Evolutionary conservation across 2,888 invertebrate species (phyloP).

Genomic region (Drosophila borborema): DNA sequence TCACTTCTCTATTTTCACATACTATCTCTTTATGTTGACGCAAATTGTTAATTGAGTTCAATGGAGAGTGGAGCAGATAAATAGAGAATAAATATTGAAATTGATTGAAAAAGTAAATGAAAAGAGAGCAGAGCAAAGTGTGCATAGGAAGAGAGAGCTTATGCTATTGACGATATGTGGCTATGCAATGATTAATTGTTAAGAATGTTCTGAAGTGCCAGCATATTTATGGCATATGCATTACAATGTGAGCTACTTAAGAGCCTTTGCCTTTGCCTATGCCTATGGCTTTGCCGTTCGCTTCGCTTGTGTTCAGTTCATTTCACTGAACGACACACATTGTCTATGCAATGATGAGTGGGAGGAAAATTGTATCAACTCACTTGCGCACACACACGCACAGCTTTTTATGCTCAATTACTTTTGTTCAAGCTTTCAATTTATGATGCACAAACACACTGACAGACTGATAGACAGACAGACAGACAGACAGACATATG

Average conservation of each 20-base stretch:
- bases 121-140: slow-evolving; percentile 1
- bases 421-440: slow-evolving; percentile 61
- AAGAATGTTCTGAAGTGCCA: slow-evolving; percentile 3
- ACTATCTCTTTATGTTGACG: background rate
- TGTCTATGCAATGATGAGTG: slow-evolving; percentile 20
- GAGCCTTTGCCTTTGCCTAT: slow-evolving; percentile 4
- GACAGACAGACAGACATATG: slow-evolving; percentile 1
- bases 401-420: slow-evolving; percentile 70
- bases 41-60: slow-evolving; percentile 10
- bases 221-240: slow-evolving; percentile 10
- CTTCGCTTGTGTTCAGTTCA: slow-evolving; percentile 5
- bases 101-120: background rate
- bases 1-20: background rate
- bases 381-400: slow-evolving; percentile 25
- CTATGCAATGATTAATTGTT: slow-evolving; percentile 1
- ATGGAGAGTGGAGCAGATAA: background rate
- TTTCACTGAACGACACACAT: slow-evolving; percentile 9
- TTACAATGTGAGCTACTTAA: slow-evolving; percentile 7
- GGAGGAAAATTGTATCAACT: slow-evolving; percentile 38
- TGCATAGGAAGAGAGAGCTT: background rate
- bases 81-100: slow-evolving; percentile 4
- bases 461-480: slow-evolving; percentile 11
- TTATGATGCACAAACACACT: slow-evolving; percentile 34
- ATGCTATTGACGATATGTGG: background rate
- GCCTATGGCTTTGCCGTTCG: background rate